Conservation (phyloP, 92 coral and sea anemone species). For the Palythoa heliodiscus region DNA sequence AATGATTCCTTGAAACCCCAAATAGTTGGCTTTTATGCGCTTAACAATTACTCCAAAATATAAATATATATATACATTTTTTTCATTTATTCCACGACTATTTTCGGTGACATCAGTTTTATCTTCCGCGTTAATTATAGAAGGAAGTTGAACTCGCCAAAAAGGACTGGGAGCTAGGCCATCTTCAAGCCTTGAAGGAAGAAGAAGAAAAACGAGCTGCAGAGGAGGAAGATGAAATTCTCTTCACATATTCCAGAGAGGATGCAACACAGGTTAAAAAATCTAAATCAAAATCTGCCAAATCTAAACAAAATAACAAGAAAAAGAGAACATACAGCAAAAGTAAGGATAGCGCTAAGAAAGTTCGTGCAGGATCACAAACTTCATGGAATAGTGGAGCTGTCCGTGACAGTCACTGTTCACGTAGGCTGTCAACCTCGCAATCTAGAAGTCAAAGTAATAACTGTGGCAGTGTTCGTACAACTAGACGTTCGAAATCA, state of each 20-base stretch:
- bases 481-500: conserved; percentile 59
- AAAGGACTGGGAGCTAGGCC: conserved; percentile 99
- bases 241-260: conserved; percentile 90
- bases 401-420: conserved; percentile 67
- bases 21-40: too few species aligned
- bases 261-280: conserved; percentile 98
- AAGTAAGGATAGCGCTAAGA: conserved; percentile 40
- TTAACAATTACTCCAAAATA: too few species aligned
- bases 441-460: conserved; percentile 76
- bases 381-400: conserved; percentile 39
- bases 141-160: conserved; percentile 91
- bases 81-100: too few species aligned
- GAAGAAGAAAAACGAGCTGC: conserved; percentile 96
- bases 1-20: background rate
- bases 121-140: conserved; percentile 38
- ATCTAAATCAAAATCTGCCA: conserved; percentile 78
- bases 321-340: conserved; percentile 66
- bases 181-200: conserved; percentile 85
- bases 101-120: background rate
- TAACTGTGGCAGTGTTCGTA: conserved; percentile 75
- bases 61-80: too few species aligned
- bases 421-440: conserved; percentile 57
- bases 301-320: conserved; percentile 59
- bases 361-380: conserved; percentile 67
- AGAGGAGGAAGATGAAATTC: conserved; percentile 91